Base-by-base conservation (phyloP, 1,140 invertebrate species). In the Trichomalopsis sarcophagae region DNA sequence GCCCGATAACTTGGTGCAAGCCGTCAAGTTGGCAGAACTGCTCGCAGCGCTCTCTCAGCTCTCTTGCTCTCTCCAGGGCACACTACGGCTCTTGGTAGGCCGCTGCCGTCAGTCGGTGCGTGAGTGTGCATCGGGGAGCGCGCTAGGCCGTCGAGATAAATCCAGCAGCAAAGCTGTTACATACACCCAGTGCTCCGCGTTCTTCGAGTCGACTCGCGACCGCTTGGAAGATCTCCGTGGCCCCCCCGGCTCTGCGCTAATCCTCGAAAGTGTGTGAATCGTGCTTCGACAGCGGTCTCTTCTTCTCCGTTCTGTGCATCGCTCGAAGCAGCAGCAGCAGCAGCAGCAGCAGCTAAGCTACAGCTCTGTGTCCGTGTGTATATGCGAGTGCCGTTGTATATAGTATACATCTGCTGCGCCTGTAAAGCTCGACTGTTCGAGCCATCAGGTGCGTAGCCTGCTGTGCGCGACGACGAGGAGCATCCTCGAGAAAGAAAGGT, bases 401-500 rank as follows among this genome's bases (percentile, higher is more conserved):
- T 62, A n/a, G 69, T 73, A n/a, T 73, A 44, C 10, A 44, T 44
- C 10, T 73, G 69, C 33, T 62, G 17, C 17, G 55, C 55, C 55
- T 62, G 55, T 62, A 62, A 21, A 62, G 17, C 17, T 62, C 55
- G 40, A 44, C 40, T 44, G 6, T 9, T 44, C 9, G 55, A 2
- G 21, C 55, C 47, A 13, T 17, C 55, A 62, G 55, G 55, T 62
- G 5, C 55, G 6, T n/a, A 62, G 55, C 6, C 14, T 7, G 55
- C 17, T 62, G 40, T 44, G 40, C 40, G 10, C 40, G 40, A 44
- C 21, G 55, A 21, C 66, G n/a, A 69, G 23, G 23, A 17, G 27
- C 23, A 33, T 11, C 68, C 10, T n/a, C 6, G 30, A 50, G 44
- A 82, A 74, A 82, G 68, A 27, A 82, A 82, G 75, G 81, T 62